Evolutionary conservation across 2,888 invertebrate genomes (phyloP).

Genomic region (Synergus laeviventris): DNA sequence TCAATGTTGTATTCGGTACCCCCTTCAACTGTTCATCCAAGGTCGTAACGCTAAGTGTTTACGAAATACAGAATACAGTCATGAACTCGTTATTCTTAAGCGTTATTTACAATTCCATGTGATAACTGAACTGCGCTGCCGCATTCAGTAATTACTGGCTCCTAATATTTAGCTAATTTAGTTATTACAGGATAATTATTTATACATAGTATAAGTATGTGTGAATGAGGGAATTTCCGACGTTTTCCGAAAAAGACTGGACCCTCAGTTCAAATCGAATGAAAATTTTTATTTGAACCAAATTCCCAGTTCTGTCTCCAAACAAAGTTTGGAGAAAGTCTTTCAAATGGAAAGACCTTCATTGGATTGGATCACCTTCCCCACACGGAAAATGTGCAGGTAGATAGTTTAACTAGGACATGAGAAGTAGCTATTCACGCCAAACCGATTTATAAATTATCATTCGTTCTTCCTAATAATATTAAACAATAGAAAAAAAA

Average conservation of each 20-base stretch:
- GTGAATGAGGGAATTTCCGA: slow-evolving; percentile 40
- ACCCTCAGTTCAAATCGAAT: background rate
- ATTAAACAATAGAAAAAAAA: slow-evolving; percentile 19
- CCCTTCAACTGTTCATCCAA: background rate
- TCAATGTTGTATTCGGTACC: slow-evolving; percentile 50
- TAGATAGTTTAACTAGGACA: background rate
- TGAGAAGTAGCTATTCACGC: slow-evolving; percentile 8
- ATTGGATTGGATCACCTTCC: slow-evolving; percentile 16
- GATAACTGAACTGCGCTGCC: slow-evolving; percentile 47
- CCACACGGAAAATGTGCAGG: slow-evolving; percentile 29
- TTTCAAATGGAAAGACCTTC: slow-evolving; percentile 8
- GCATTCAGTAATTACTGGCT: slow-evolving; percentile 52
- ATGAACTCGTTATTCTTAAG: slow-evolving; percentile 53
- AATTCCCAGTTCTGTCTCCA: background rate
- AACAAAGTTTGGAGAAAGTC: background rate
- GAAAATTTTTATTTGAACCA: slow-evolving; percentile 7
- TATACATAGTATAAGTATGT: slow-evolving; percentile 58
- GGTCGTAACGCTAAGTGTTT: slow-evolving; percentile 15
- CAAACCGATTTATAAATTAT: slow-evolving; percentile 22
- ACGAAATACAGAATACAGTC: slow-evolving; percentile 55
- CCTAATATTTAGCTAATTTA: slow-evolving; percentile 49
- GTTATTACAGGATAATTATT: slow-evolving; percentile 51
- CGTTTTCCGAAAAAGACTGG: slow-evolving; percentile 5
- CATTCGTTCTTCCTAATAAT: slow-evolving; percentile 9
- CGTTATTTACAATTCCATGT: slow-evolving; percentile 52